Base-by-base conservation (phyloP, 2,888 invertebrate species). In the Dicyrtomina minuta region DNA sequence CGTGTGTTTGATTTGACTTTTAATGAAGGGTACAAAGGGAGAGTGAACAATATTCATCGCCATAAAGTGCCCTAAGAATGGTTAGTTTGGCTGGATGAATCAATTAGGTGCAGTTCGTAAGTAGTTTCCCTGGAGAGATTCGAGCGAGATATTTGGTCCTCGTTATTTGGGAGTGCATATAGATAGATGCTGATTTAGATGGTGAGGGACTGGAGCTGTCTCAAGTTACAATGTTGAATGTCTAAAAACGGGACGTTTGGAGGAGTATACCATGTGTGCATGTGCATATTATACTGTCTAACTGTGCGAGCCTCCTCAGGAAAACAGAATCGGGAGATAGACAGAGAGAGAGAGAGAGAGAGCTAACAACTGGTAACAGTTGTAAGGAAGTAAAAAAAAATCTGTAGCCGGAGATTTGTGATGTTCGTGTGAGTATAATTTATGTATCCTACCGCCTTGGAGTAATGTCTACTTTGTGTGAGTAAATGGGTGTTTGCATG, bases 401-500 rank as follows among this genome's bases (percentile, higher is more conserved):
- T 2, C 20, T 20, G 8, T 10, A 51, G 20, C 13, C 46, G 61
- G 46, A 22, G 61, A 44, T 33, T 58, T 39, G 61, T 61, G 61
- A 61, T 46, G 46, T 60, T 60, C 46, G 46, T 22, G 61, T 61
- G 26, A 24, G 56, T 56, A 66, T 66, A 66, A 66, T 66, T 66
- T 66, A 66, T 66, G 66, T 56, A 66, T 56, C 26, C 55, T 41
- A 43, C 46, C 46, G 12, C 12, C 13, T 26, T 66, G 26, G 27
- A 20, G 24, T 44, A 61, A 61, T 46, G 26, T 61, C 61, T 61
- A 22, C 43, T 41, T 20, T 41, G 22, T 17, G 13, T 22, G 20
- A 41, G 43, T 60, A 43, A 15, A 43, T 60, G 59, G 43, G 22
- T 60, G 43, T 43, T 41, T 22, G 43, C 41, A 22, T 22, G 15